Base-by-base conservation (phyloP, 2,888 invertebrate genomes). In the Coleophora deauratella region DNA sequence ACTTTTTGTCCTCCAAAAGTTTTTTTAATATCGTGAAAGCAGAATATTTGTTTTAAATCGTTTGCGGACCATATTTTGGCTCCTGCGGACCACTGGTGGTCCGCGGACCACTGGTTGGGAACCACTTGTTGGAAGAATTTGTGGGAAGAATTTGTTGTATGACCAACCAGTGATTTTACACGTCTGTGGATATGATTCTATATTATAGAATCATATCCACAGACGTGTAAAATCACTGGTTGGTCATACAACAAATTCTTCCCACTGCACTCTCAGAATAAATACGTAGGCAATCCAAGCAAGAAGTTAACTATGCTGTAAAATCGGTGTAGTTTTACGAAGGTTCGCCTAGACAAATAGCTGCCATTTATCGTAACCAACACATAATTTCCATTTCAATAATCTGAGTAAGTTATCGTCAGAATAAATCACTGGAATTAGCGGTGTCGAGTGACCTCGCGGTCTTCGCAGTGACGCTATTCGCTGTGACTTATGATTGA, bases 371-470 rank as follows among this genome's bases (percentile, higher is more conserved):
- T 72, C 55, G 55, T 53, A 58, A 64, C 62, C 64, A 61, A 54
- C 57, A 61, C 54, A 54, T 59, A 61, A 63, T 67, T 64, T 57
- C 51, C 59, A 62, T 61, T 63, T 58, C 59, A 65, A 66, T 60
- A 61, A 67, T 64, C 59, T 60, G 45, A 52, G 52, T 63, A 59
- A 70, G 54, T 61, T 65, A 70, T 67, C 52, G 58, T 48, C 37
- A 30, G 40, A 44, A 67, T 70, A 62, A 59, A 65, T 71, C 68
- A 62, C 54, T 47, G 43, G 42, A 55, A 55, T 64, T 54, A 53
- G 51, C 45, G 42, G 45, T 43, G 45, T 44, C 41, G 44, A 43
- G 40, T 44, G 42, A 49, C 43, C 44, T 41, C 41, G 43, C 38
- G 32, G 35, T 41, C 40, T 32, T 40, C 41, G 40, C 30, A 28